phyloP scores from a whole-genome alignment of 2,113 vertebrate genomes.

The Opisthocomus hoazin region DNA sequence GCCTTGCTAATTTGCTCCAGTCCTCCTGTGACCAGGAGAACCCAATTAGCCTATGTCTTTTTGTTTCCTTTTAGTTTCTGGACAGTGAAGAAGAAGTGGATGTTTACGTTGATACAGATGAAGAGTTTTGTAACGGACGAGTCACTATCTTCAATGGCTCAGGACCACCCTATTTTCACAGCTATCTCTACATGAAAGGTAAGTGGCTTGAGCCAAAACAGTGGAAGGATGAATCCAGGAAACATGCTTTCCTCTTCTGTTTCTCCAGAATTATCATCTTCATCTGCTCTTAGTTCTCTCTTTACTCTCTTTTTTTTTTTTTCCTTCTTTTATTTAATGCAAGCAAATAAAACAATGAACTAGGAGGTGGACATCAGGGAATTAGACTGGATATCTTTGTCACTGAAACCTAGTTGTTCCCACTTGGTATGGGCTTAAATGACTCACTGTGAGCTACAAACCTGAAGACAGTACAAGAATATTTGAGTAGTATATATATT shows the following conservation, averaged over 20 bases:
- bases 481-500: neutral
- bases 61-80: slow-evolving; percentile 75
- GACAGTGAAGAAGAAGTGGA: slow-evolving; percentile 89
- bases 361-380: neutral
- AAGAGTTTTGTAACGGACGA: slow-evolving; percentile 83
- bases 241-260: neutral
- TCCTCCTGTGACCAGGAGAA: neutral
- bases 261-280: neutral
- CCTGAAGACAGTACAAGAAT: neutral
- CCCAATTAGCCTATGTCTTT: neutral
- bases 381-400: neutral
- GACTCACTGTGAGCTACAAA: neutral
- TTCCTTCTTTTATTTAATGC: neutral
- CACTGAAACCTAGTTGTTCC: neutral
- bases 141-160: slow-evolving; percentile 80
- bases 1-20: neutral
- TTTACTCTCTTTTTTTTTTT: neutral
- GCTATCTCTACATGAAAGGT: slow-evolving; percentile 94
- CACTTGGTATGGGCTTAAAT: neutral
- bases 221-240: neutral
- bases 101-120: slow-evolving; percentile 87
- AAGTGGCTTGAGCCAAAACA: slow-evolving; percentile 1
- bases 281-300: neutral
- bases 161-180: slow-evolving; percentile 88
- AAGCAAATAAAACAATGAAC: neutral